Evolutionary conservation across 1,140 invertebrate genomes (phyloP).

Genomic region (Trinorchestia longiramus): DNA sequence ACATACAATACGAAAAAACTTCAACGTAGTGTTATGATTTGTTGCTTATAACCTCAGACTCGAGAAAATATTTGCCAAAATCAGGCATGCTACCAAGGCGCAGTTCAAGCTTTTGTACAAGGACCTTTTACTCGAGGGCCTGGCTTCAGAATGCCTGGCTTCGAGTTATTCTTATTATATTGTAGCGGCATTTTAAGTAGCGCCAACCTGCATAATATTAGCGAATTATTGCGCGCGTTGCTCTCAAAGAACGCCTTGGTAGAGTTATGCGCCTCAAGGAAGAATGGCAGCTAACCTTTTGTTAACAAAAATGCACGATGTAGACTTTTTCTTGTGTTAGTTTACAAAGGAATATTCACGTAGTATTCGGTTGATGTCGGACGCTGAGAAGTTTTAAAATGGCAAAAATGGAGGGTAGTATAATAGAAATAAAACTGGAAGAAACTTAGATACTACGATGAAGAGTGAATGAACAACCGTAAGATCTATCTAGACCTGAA

Average conservation of each 20-base stretch:
- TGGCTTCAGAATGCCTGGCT: background rate
- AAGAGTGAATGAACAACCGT: background rate
- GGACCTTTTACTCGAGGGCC: background rate
- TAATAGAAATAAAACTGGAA: too few relatives aligned
- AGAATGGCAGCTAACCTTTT: background rate
- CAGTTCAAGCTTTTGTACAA: background rate
- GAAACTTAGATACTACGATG: background rate
- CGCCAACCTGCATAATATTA: background rate
- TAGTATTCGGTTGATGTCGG: too few relatives aligned
- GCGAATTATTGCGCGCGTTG: background rate
- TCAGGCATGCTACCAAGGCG: background rate
- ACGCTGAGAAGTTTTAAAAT: too few relatives aligned
- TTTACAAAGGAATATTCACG: too few relatives aligned
- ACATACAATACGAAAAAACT: background rate
- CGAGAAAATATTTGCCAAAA: background rate
- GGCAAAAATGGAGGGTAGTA: too few relatives aligned
- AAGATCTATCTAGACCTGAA: background rate
- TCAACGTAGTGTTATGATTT: background rate
- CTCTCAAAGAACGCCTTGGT: background rate
- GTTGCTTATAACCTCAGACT: background rate
- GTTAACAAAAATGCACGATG: background rate
- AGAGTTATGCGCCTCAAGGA: background rate
- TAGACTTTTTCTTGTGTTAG: background rate
- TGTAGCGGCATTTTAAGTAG: background rate
- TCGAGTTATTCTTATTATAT: slow-evolving; percentile 10